Evolutionary conservation across 2,113 vertebrate species (phyloP), one percentile per base, ranked within the genome.

Genomic region (Cricetomys ansorgei): DNA sequence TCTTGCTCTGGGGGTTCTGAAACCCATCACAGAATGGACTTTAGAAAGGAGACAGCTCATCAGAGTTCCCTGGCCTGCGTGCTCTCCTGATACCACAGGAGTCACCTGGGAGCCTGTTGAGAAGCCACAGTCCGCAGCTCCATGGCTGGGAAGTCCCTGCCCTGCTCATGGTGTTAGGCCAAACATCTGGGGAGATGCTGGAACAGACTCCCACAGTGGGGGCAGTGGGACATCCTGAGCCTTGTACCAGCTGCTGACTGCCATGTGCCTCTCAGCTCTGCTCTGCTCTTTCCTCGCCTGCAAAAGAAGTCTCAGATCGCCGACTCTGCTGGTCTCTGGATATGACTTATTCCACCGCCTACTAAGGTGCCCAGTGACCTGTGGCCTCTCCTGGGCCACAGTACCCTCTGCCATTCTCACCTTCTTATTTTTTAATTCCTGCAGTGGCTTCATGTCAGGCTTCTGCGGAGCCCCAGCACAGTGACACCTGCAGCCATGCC

Each of bases 311-410:
- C 48, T 31, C 57, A 64, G 43, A 43, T 50, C 53, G 34, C 45
- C 10, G 16, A 29, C 70, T 70, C 43, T 59, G 5, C 72, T 59
- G 21, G 45, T 76, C 43, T 76, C 48, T 62, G 4, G 2, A 7
- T 7, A 23, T 94, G 50, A 43, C 45, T 69, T 70, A 43, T 86
- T 69, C 92, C 17, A 25, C 40, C 7, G 0, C 83, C 70, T 8
- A 37, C 25, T 64, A 31, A 48, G 43, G 37, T 37, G 25, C 75
- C 37, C 50, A 50, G 17, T 43, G 85, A 2, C n/a, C 67, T 7
- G 16, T 2, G 45, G 45, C 9, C 40, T 43, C 69, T 85, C 7
- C 40, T 50, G 13, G 1, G 1, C 5, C 2, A n/a, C 6, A 3
- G 25, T 1, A 7, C 40, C 48, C 50, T 83, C 13, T 0, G 79